phyloP scores from a whole-genome alignment of 2,797 vertebrate genomes.

The Trachops cirrhosus region DNA sequence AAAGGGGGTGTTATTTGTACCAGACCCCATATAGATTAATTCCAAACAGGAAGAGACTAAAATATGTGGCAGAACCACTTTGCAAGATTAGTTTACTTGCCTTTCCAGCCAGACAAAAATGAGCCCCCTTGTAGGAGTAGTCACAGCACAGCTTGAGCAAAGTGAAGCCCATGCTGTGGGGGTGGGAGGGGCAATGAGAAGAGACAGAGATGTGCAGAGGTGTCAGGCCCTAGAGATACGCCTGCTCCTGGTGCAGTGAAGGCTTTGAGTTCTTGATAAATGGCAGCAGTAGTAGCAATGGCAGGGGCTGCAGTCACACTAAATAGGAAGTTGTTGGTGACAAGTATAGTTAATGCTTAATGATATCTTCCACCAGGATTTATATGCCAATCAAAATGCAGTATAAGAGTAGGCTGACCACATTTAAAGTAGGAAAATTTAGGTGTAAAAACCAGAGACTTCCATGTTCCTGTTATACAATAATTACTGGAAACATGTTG shows the following conservation, averaged over 20 bases:
- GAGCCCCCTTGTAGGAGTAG: not conserved
- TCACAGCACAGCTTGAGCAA: not conserved
- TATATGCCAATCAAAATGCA: not conserved
- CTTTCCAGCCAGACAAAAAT: conserved; percentile 11
- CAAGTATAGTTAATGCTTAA: not conserved
- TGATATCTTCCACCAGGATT: not conserved
- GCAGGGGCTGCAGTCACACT: not conserved
- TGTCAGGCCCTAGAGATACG: not conserved
- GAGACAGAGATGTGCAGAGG: not conserved
- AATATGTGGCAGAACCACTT: not conserved
- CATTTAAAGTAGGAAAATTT: not conserved
- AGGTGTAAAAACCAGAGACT: not conserved
- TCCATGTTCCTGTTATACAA: not conserved
- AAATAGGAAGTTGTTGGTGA: not conserved
- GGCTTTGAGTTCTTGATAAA: not conserved
- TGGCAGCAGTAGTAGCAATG: not conserved
- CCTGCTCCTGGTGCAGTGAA: not conserved
- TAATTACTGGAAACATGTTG: not conserved
- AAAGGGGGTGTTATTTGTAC: no score
- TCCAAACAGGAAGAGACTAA: not conserved
- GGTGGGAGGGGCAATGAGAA: not conserved
- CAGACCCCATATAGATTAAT: not conserved
- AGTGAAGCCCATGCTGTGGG: not conserved
- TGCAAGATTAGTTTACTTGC: not conserved
- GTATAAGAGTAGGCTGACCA: not conserved